phyloP scores from a whole-genome alignment of 2,113 vertebrate species.

The Lepus americanus region DNA sequence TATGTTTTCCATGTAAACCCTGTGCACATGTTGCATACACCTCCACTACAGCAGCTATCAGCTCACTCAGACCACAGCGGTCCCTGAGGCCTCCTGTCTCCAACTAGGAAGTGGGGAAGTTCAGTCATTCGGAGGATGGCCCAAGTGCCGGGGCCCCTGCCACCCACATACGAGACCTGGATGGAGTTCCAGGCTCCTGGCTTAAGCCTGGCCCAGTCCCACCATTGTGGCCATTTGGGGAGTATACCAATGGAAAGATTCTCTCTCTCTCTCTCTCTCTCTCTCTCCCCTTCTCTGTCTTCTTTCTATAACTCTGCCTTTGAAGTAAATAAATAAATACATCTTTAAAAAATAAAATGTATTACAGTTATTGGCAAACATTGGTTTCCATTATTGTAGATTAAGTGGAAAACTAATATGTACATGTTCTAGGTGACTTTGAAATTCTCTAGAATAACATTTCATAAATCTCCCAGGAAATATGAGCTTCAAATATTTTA shows the following conservation, averaged over 20 bases:
- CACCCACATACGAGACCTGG: too few species aligned
- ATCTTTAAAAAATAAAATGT: not conserved
- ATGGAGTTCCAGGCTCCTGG: too few species aligned
- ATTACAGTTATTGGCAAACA: not conserved
- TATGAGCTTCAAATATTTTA: not conserved
- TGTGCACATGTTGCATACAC: not conserved
- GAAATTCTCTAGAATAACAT: not conserved
- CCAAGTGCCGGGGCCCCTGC: too few species aligned
- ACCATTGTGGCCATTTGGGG: too few species aligned
- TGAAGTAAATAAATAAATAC: too few species aligned
- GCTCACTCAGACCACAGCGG: not conserved
- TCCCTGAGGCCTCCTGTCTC: not conserved
- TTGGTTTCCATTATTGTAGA: not conserved
- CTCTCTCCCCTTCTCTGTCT: too few species aligned
- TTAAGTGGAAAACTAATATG: not conserved
- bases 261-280: too few species aligned
- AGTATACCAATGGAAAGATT: too few species aligned
- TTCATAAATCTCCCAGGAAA: not conserved
- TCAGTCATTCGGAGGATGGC: too few species aligned
- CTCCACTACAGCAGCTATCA: not conserved
- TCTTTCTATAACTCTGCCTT: too few species aligned
- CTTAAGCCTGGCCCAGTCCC: too few species aligned
- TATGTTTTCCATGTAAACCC: not conserved
- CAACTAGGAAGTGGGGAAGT: too few species aligned
- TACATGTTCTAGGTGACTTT: not conserved